Conservation (phyloP, 1,140 invertebrate species). For the Fopius arisanus region DNA sequence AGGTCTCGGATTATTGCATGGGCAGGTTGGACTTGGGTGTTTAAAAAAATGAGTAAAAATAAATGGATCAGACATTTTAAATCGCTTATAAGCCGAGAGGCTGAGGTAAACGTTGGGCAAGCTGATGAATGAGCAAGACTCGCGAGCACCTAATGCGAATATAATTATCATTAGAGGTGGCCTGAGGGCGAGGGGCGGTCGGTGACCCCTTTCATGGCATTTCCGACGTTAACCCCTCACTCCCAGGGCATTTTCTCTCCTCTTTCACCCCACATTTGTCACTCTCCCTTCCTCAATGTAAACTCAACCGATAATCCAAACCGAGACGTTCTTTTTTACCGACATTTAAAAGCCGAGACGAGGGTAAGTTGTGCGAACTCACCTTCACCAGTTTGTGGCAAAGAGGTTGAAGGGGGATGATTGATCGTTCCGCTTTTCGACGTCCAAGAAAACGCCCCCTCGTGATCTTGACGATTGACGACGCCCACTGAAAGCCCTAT, state of each 20-base stretch:
- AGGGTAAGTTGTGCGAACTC: constrained; percentile 12
- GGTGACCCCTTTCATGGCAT: constrained; percentile 17
- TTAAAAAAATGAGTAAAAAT: neutral
- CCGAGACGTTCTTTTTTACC: neutral
- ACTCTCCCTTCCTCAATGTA: neutral
- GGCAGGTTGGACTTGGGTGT: neutral
- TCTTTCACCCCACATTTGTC: neutral
- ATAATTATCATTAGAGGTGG: constrained; percentile 36
- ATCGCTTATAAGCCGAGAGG: constrained; percentile 16
- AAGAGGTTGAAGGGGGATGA: constrained; percentile 26
- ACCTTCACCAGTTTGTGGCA: neutral
- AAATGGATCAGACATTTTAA: constrained; percentile 26
- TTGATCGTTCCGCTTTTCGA: constrained; percentile 39
- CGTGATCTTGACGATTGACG: constrained; percentile 21
- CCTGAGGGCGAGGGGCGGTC: constrained; percentile 14
- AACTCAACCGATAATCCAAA: constrained; percentile 8
- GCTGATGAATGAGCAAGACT: constrained; percentile 35
- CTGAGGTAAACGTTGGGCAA: constrained; percentile 20
- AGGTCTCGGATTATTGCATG: neutral
- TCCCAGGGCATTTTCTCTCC: neutral
- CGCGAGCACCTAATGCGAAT: constrained; percentile 38
- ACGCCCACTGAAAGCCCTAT: constrained; percentile 20
- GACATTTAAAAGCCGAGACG: neutral
- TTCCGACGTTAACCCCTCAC: neutral
- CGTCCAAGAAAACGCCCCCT: constrained; percentile 27